Evolutionary conservation across 2,888 invertebrate genomes (phyloP), one percentile per base, ranked within the genome.

Genomic region (Halocaridina rubra): DNA sequence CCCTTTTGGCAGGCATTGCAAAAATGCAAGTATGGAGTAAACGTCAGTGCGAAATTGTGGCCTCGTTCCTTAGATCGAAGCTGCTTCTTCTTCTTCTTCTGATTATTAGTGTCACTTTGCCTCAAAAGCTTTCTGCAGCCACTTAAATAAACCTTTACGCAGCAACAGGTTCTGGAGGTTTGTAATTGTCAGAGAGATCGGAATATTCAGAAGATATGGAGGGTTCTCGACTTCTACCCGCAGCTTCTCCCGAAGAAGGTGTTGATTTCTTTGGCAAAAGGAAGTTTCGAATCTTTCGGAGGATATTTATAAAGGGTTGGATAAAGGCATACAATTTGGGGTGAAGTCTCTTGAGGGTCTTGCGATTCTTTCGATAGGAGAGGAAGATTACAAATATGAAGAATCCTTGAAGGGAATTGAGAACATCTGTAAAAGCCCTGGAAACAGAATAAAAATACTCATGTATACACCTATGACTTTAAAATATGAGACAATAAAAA

Each of bases 391-490:
- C 3, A 16, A 82, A 72, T 10, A 82, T 61, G 61, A 82, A 78
- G 71, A 82, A 59, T 19, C 82, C 82, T 72, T 82, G 82, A 3
- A 82, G 61, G n/a, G 77, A 61, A 27, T 82, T 82, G 19, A 82
- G 61, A 13, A 78, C 16, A 61, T 82, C 78, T 8, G 78, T 78
- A 2, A 61, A 10, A 29, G 72, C 71, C 82, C 82, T 82, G 82
- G 3, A 33, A 59, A 32, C 8, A 33, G 3, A 64, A 64, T 8
- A 39, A 61, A 27, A n/a, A 5, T 13, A 19, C 22, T 57, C 30
- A 29, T 71, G 19, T 64, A n/a, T 7, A 32, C 61, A 13, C 30
- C 3, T 33, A n/a, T n/a, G n/a, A n/a, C n/a, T n/a, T n/a, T n/a
- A n/a, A n/a, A n/a, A n/a, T n/a, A n/a, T n/a, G n/a, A n/a, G n/a